Percentiles rank a stretch among this genome's conserved stretches.
phyloP scores from a whole-genome alignment of 2,888 invertebrate genomes.

The Selenia dentaria region DNA sequence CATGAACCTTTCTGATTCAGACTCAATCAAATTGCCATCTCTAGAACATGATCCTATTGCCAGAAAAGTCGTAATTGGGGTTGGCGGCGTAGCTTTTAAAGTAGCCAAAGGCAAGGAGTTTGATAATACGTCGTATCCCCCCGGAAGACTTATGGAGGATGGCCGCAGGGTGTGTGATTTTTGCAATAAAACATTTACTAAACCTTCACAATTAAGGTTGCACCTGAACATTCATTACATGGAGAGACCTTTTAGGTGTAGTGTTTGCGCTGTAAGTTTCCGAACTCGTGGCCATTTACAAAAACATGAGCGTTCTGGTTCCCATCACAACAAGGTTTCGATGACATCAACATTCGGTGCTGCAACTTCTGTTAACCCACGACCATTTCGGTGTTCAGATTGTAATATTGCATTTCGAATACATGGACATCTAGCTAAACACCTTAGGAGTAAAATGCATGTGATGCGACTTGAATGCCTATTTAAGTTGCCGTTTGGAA shows the following conservation, averaged over 20 bases:
- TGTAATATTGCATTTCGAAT: constrained; percentile 98
- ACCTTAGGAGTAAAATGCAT: constrained; percentile 97
- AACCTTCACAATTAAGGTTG: constrained; percentile 94
- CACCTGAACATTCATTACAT: constrained; percentile 98
- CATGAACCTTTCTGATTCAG: constrained; percentile 54
- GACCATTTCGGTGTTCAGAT: constrained; percentile 98
- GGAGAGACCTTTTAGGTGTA: constrained; percentile 96
- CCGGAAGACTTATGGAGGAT: constrained; percentile 87
- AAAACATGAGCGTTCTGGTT: constrained; percentile 96
- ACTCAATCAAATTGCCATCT: constrained; percentile 58
- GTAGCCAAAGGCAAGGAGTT: constrained; percentile 82
- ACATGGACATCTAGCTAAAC: constrained; percentile 98
- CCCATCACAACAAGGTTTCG: constrained; percentile 96
- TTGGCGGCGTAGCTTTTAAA: constrained; percentile 86
- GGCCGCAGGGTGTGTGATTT: constrained; percentile 92
- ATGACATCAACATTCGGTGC: constrained; percentile 94
- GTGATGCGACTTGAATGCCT: constrained; percentile 96
- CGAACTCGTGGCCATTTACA: constrained; percentile 95
- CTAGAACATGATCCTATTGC: constrained; percentile 78
- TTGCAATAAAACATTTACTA: constrained; percentile 96
- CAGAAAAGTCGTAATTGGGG: constrained; percentile 86
- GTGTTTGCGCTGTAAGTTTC: constrained; percentile 96
- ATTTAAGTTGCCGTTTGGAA: constrained; percentile 96
- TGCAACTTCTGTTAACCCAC: constrained; percentile 94
- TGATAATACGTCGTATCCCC: constrained; percentile 72